A percentile compares a stretch with the other conserved stretches of the same genome.
These are phyloP conservation scores for Parascotia fuliginaria DNA, from an alignment of 2,888 invertebrate genomes.

Conservation along the genomic window DNA sequence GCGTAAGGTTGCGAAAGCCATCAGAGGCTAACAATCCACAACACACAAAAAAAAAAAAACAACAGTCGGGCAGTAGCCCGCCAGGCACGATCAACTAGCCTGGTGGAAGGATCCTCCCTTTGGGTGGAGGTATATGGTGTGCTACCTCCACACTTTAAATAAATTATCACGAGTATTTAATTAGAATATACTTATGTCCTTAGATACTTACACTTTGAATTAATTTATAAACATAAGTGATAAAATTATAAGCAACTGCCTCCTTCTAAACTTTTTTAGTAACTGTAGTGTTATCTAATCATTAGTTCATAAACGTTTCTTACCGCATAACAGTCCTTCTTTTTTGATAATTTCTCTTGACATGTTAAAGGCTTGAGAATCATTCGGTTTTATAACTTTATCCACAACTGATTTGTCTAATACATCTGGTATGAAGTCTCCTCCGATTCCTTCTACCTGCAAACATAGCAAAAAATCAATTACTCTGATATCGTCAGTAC, in stretches of 20 bases:
- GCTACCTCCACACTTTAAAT: no score
- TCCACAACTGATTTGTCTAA: conserved; percentile 91
- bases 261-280: no score
- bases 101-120: no score
- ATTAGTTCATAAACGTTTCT: conserved; percentile 35
- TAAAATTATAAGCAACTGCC: neutral
- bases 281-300: no score
- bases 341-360: conserved; percentile 93
- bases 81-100: no score
- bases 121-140: no score
- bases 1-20: no score
- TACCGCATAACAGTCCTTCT: conserved; percentile 96
- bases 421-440: conserved; percentile 97
- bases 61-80: no score
- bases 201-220: neutral
- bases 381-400: conserved; percentile 92
- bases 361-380: conserved; percentile 92
- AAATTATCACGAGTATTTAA: no score
- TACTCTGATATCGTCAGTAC: no score
- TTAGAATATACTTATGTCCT: neutral
- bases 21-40: no score
- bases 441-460: conserved; percentile 92
- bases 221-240: neutral
- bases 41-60: no score
- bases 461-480: neutral